A percentile compares a stretch with the other conserved stretches of the same genome.
Evolutionary conservation across 92 coral and sea anemone species (phyloP).

Genomic region (Bergia puertoricense): DNA sequence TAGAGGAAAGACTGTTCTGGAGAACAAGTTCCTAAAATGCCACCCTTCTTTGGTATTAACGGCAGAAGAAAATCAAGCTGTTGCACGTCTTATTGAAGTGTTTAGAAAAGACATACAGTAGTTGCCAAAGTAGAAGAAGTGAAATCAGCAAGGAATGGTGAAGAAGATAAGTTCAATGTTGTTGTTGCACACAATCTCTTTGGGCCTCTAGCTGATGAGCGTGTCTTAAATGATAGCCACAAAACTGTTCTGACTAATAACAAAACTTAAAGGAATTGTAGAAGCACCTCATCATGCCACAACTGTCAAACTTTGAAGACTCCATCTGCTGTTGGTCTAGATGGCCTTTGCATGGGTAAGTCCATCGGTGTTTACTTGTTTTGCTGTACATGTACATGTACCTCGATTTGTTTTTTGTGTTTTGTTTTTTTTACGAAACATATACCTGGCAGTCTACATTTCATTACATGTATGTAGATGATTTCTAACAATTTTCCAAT

Average conservation of each 20-base stretch:
- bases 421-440: too few relatives aligned
- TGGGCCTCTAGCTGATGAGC: not conserved
- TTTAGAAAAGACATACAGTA: not conserved
- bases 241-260: not conserved
- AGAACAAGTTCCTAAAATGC: not conserved
- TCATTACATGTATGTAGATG: too few relatives aligned
- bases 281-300: not conserved
- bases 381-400: not conserved
- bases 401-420: too few relatives aligned
- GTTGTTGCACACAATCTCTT: not conserved
- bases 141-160: not conserved
- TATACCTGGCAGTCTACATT: too few relatives aligned
- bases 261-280: not conserved
- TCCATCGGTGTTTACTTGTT: not conserved
- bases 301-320: not conserved
- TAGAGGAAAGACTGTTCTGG: conserved; percentile 11
- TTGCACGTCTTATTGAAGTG: not conserved
- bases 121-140: not conserved
- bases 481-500: too few relatives aligned
- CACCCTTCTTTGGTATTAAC: not conserved
- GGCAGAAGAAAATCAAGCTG: not conserved
- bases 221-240: conserved; percentile 4
- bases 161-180: not conserved
- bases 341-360: conserved; percentile 12
- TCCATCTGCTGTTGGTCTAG: not conserved